phyloP scores from a whole-genome alignment of 2,797 vertebrate genomes.

The Phrynocephalus guinanensis region DNA sequence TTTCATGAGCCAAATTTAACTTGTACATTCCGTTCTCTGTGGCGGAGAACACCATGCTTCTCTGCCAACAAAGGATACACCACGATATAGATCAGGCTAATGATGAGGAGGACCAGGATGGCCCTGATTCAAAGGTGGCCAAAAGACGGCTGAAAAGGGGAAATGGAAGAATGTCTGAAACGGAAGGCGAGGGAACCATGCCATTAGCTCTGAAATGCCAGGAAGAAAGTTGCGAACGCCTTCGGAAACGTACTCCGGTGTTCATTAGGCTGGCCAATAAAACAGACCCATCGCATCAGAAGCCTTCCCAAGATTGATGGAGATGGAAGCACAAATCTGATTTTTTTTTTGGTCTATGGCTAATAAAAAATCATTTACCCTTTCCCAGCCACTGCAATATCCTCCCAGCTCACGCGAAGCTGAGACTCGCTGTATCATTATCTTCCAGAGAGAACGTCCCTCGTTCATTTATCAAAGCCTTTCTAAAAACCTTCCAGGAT shows the following conservation, averaged over 20 bases:
- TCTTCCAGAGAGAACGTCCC: slow-evolving; percentile 52
- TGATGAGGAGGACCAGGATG: no score
- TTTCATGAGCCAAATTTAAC: slow-evolving; percentile 41
- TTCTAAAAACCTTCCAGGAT: slow-evolving; percentile 52
- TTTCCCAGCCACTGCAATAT: slow-evolving; percentile 62
- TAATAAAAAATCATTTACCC: slow-evolving; percentile 73
- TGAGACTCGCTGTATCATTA: slow-evolving; percentile 58
- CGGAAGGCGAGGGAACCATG: slow-evolving; percentile 10
- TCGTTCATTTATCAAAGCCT: slow-evolving; percentile 65
- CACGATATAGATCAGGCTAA: no score
- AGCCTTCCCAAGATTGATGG: slow-evolving; percentile 68
- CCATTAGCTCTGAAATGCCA: slow-evolving; percentile 56
- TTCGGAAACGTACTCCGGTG: slow-evolving; percentile 55
- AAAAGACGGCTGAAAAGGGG: no score
- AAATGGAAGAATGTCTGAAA: neutral
- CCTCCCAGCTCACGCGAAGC: slow-evolving; percentile 63
- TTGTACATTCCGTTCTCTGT: slow-evolving; percentile 33
- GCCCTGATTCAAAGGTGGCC: no score
- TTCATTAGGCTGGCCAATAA: slow-evolving; percentile 70
- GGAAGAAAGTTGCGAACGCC: slow-evolving; percentile 56
- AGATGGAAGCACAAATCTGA: slow-evolving; percentile 68
- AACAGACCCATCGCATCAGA: slow-evolving; percentile 51
- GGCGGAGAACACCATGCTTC: no score
- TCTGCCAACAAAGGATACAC: no score
- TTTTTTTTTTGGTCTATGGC: slow-evolving; percentile 66